phyloP scores from a whole-genome alignment of 2,797 vertebrate species.

The Sebastiscus tertius region DNA sequence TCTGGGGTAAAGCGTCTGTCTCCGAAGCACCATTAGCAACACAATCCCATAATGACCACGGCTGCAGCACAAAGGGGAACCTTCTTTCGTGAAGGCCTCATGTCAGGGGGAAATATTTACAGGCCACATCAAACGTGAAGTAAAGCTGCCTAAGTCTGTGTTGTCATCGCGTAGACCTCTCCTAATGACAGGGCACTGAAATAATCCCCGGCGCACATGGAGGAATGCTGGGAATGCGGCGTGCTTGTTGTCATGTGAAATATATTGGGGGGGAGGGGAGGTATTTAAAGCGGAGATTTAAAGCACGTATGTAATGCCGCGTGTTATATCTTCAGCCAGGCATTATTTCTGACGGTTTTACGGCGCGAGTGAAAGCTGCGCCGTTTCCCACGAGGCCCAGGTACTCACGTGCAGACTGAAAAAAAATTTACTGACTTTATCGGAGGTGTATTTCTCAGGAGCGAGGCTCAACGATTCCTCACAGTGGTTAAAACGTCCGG shows the following conservation, averaged over 20 bases:
- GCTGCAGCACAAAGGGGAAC: constrained; percentile 49
- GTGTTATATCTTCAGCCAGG: constrained; percentile 52
- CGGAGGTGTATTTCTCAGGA: constrained; percentile 50
- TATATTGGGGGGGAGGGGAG: background rate
- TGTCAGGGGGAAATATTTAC: constrained; percentile 68
- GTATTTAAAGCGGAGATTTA: constrained; percentile 76
- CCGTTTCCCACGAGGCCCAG: constrained; percentile 53
- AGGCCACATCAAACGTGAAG: constrained; percentile 70
- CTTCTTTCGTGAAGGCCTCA: constrained; percentile 44
- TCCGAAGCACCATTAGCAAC: constrained; percentile 53
- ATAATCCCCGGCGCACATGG: constrained; percentile 61
- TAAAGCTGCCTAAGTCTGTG: constrained; percentile 62
- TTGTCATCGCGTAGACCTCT: constrained; percentile 71
- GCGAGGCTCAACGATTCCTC: constrained; percentile 1
- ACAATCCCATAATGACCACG: constrained; percentile 47
- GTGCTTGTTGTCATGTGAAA: constrained; percentile 68
- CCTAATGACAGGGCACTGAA: constrained; percentile 73
- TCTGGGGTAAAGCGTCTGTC: constrained; percentile 36
- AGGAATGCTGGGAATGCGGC: constrained; percentile 72
- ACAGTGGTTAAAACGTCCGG: constrained; percentile 39
- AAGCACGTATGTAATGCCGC: constrained; percentile 51
- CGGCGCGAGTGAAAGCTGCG: constrained; percentile 54
- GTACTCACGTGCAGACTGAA: constrained; percentile 38
- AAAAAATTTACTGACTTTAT: constrained; percentile 54
- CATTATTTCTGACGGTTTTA: constrained; percentile 65